Evolutionary conservation across 2,797 vertebrate species (phyloP).

Genomic region (Spheniscus humboldti): DNA sequence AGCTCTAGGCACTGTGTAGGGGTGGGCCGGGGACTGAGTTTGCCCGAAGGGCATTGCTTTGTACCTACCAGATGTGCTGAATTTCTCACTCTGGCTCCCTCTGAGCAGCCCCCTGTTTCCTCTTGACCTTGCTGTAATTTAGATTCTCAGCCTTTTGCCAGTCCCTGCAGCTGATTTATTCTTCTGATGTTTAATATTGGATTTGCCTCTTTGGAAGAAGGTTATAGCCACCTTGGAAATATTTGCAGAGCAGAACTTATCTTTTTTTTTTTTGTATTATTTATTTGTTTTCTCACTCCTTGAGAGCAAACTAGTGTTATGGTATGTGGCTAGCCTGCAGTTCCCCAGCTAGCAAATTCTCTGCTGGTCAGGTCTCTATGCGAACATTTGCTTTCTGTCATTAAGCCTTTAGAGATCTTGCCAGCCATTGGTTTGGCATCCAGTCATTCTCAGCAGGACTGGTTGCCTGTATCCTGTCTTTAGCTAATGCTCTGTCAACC

Average conservation of each 20-base stretch:
- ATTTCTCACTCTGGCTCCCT: constrained; percentile 42
- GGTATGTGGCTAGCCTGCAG: background rate
- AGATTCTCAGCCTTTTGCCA: constrained; percentile 47
- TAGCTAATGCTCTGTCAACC: constrained; percentile 62
- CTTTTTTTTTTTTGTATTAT: background rate
- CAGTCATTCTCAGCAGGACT: constrained; percentile 57
- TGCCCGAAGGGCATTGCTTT: constrained; percentile 42
- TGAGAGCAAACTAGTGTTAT: background rate
- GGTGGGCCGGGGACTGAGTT: constrained; percentile 33
- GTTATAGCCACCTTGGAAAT: constrained; percentile 51
- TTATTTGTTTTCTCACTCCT: background rate
- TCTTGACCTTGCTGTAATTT: constrained; percentile 57
- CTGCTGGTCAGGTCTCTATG: constrained; percentile 21
- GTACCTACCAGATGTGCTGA: constrained; percentile 58
- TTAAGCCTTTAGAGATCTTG: constrained; percentile 52
- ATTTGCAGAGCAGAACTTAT: background rate
- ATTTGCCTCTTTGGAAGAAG: constrained; percentile 33
- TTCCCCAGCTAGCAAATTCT: constrained; percentile 23
- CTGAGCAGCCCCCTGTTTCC: constrained; percentile 51
- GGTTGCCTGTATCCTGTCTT: constrained; percentile 63
- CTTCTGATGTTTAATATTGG: constrained; percentile 31
- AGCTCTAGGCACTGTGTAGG: background rate
- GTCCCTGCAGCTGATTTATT: constrained; percentile 48
- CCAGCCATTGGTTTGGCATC: constrained; percentile 63
- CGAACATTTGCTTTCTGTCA: constrained; percentile 23